Conservation (phyloP, 1,140 invertebrate genomes). For the fruit fly (Drosophila melanogaster) region DNA sequence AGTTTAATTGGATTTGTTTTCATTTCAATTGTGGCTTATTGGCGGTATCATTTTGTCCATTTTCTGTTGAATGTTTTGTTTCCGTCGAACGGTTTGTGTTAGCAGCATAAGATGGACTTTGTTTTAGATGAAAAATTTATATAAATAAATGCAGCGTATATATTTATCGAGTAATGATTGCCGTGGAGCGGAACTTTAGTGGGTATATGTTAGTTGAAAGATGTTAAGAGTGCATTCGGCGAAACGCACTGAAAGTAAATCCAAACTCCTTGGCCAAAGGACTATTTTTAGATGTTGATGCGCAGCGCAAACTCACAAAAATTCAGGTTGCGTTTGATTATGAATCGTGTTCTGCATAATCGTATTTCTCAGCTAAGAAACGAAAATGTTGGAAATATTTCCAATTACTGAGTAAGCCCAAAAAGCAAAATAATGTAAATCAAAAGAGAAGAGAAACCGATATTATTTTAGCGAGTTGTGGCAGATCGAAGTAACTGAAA, state of each 20-base stretch:
- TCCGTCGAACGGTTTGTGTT: conserved; percentile 44
- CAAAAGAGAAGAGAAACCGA: conserved; percentile 36
- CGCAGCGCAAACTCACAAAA: conserved; percentile 7
- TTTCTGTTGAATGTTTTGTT: conserved; percentile 32
- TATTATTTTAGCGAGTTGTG: conserved; percentile 39
- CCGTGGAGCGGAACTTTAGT: conserved; percentile 48
- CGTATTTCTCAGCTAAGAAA: conserved; percentile 22
- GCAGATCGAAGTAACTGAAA: conserved; percentile 28
- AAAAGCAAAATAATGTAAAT: conserved; percentile 60
- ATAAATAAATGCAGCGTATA: conserved; percentile 42
- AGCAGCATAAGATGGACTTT: conserved; percentile 52
- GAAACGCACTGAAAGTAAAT: conserved; percentile 28
- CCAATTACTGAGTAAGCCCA: conserved; percentile 35
- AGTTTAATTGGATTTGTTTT: conserved; percentile 66
- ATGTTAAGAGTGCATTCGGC: conserved; percentile 35
- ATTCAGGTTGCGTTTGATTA: conserved; percentile 7
- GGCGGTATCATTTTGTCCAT: conserved; percentile 29
- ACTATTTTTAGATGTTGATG: conserved; percentile 53
- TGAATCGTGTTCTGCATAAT: background rate
- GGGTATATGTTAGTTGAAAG: conserved; percentile 64
- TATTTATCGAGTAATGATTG: conserved; percentile 47
- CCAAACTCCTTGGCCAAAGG: conserved; percentile 34
- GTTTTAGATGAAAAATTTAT: conserved; percentile 61
- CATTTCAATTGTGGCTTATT: conserved; percentile 66
- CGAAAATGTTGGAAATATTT: conserved; percentile 12